Conservation (phyloP, 2,113 vertebrate species). For the Calidris pygmaea region DNA sequence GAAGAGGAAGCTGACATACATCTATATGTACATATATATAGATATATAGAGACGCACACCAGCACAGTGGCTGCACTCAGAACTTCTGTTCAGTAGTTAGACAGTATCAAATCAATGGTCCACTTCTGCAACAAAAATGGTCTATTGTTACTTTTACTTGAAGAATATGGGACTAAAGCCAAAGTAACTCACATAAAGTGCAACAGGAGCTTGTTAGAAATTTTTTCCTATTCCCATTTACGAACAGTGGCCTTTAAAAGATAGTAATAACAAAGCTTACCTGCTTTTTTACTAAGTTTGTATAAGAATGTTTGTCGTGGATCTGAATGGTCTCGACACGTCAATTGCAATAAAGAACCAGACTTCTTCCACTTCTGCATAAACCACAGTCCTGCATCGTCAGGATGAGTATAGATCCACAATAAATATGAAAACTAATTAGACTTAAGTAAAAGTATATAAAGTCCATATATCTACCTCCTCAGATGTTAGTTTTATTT, state of each 20-base stretch:
- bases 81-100: neutral
- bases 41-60: neutral
- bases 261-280: conserved; percentile 66
- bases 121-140: neutral
- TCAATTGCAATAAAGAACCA: conserved; percentile 92
- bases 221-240: neutral
- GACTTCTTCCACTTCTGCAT: conserved; percentile 99
- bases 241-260: neutral
- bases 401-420: conserved; percentile 20
- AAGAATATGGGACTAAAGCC: neutral
- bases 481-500: neutral
- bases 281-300: conserved; percentile 98
- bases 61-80: neutral
- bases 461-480: neutral
- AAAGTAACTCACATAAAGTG: neutral
- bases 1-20: neutral
- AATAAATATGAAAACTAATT: neutral
- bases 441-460: neutral
- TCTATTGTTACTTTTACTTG: neutral
- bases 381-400: conserved; percentile 92
- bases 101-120: neutral
- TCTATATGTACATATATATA: neutral
- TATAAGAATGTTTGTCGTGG: conserved; percentile 98
- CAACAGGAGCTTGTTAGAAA: neutral
- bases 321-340: conserved; percentile 96